Percentiles rank a stretch among this genome's conserved stretches.
These are phyloP conservation scores for Dolichoris vasculosae DNA, from an alignment of 1,140 invertebrate genomes.

Conservation along the genomic window DNA sequence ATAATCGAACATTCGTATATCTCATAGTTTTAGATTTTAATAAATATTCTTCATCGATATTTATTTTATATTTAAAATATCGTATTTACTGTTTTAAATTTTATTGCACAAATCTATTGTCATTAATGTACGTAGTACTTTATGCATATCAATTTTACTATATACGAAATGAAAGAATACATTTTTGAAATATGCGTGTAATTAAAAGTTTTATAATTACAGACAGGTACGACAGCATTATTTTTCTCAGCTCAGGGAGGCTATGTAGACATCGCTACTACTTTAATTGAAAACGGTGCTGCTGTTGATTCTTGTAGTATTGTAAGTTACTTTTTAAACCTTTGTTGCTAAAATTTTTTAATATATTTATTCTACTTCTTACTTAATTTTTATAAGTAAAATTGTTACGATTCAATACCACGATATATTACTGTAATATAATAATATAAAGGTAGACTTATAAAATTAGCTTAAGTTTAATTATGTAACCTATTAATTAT, in stretches of 20 bases:
- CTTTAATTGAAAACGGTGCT: constrained; percentile 86
- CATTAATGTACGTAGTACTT: background rate
- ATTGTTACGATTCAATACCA: too few relatives aligned
- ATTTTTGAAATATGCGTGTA: background rate
- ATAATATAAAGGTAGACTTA: too few relatives aligned
- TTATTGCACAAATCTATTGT: background rate
- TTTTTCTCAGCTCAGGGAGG: constrained; percentile 95
- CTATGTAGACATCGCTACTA: constrained; percentile 85
- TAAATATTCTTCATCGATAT: background rate
- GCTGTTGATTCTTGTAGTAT: constrained; percentile 86
- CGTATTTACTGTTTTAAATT: background rate
- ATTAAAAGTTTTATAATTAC: constrained; percentile 57
- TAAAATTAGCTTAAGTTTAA: too few relatives aligned
- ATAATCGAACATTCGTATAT: too few relatives aligned
- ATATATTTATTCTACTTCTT: background rate
- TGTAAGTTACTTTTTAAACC: constrained; percentile 76
- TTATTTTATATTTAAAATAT: background rate
- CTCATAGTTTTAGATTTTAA: background rate
- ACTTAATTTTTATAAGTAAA: background rate
- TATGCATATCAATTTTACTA: background rate
- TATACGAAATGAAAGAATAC: background rate
- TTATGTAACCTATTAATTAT: too few relatives aligned
- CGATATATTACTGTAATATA: too few relatives aligned
- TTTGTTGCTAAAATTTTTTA: background rate
- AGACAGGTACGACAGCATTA: constrained; percentile 93